Base-by-base conservation (phyloP, 2,113 vertebrate genomes). In the Bufo gargarizans region DNA sequence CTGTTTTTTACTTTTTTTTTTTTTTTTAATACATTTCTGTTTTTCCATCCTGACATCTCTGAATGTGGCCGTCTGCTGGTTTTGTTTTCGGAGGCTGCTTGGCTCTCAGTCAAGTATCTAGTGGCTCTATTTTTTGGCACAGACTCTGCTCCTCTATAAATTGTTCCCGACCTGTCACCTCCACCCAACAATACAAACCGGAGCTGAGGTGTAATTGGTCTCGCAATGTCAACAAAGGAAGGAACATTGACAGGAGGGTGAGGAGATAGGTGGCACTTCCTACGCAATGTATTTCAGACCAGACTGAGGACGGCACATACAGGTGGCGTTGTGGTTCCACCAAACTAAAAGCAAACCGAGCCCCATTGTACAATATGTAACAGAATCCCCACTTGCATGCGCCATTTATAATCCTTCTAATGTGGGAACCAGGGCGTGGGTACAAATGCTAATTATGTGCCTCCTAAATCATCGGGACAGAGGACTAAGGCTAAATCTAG, bases 181-280 rank as follows among this genome's bases (percentile, higher is more conserved):
- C 83, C 83, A 76, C 83, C 83, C 71, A 55, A 53, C 83, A 56
- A 85, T 13, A 59, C 83, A 85, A 85, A 85, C 69, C n/a, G 19
- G 47, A 53, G n/a, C 43, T 69, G 20, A 22, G 45, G 63, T 67
- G 67, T 55, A 71, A 53, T 84, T 16, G n/a, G 16, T 76, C 71
- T 56, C 69, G 76, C 69, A 74, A 85, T 58, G 83, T 85, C 83
- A 85, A 85, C 63, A 85, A 22, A 22, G 9, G 49, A 10, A 49
- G 19, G n/a, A 78, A 78, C 77, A 56, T 3, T 55, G 77, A 78
- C 77, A 55, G 77, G 77, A 22, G 77, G 43, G 77, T 76, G 4
- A 47, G 17, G 47, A 20, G 72, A 76, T 19, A 14, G 72, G 6
- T 74, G 43, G 43, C 45, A 33, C 1, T 45, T 13, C 69, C 6